Percentiles rank a stretch among this genome's conserved stretches.
Conservation (phyloP, 2,797 vertebrate species). For the Phaenicophaeus curvirostris region DNA sequence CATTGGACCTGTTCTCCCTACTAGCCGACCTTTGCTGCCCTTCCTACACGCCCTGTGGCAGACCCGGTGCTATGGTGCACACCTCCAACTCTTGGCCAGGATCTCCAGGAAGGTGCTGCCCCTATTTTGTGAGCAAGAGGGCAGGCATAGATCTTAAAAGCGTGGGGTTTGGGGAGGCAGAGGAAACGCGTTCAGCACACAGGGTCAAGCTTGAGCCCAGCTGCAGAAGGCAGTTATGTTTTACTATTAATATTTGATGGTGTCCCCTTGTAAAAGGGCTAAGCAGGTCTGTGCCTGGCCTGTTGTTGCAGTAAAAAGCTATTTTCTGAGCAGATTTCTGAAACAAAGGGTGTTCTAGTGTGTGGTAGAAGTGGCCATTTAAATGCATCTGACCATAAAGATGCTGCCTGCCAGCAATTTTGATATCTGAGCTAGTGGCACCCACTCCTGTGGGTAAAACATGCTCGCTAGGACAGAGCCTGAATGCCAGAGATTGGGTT, state of each 20-base stretch:
- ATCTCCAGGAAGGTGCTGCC: background rate
- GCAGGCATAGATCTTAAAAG: background rate
- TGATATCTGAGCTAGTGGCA: background rate
- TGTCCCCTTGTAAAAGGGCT: background rate
- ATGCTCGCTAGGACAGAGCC: background rate
- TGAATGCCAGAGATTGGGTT: background rate
- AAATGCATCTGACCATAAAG: constrained; percentile 39
- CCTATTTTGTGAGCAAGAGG: background rate
- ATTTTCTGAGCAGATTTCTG: constrained; percentile 7
- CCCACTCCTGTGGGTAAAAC: background rate
- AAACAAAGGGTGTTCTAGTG: constrained; percentile 1
- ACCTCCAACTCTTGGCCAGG: fast-evolving
- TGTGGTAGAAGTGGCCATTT: constrained; percentile 29
- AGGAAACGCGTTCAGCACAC: background rate
- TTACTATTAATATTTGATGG: background rate
- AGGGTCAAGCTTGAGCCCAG: background rate
- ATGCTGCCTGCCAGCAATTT: constrained; percentile 19
- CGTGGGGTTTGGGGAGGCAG: background rate
- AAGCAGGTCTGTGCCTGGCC: background rate
- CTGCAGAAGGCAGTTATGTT: background rate
- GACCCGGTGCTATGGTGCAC: background rate
- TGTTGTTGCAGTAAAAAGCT: background rate
- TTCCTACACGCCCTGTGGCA: background rate
- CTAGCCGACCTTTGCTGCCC: background rate
- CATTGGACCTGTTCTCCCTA: background rate